Evolutionary conservation across 2,797 vertebrate species (phyloP).

Genomic region (Hippopotamyrus pictus): DNA sequence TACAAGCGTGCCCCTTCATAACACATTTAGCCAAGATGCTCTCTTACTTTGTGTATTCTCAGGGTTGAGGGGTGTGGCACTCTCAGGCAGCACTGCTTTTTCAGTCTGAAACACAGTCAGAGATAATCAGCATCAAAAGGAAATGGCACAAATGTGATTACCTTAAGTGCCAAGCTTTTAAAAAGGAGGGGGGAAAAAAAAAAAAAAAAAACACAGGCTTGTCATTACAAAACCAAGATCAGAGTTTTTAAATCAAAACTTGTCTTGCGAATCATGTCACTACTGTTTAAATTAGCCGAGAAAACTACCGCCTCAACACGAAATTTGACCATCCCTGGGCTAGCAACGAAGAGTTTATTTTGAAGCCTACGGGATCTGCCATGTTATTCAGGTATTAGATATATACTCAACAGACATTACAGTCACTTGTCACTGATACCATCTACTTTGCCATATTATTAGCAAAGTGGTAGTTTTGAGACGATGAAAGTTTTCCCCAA

Average conservation of each 20-base stretch:
- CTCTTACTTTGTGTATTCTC: constrained; percentile 38
- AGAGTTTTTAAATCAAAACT: not conserved
- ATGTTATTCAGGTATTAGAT: not conserved
- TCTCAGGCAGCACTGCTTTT: constrained; percentile 33
- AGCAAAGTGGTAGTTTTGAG: not conserved
- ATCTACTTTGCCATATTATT: not conserved
- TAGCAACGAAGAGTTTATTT: not conserved
- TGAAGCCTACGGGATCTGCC: not conserved
- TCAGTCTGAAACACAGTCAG: constrained; percentile 29
- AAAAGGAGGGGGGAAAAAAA: not conserved
- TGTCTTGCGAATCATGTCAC: not conserved
- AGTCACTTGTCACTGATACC: not conserved
- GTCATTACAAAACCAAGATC: not conserved
- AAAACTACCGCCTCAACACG: not conserved
- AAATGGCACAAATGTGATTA: not conserved
- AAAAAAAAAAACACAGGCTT: not conserved
- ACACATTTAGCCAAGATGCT: not conserved
- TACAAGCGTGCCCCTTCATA: not conserved
- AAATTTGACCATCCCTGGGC: not conserved
- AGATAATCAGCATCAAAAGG: not conserved
- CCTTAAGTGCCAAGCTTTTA: not conserved
- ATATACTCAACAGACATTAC: not conserved
- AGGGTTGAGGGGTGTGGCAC: constrained; percentile 46
- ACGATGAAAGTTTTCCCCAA: not conserved
- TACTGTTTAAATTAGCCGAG: not conserved